Percentiles rank a stretch among this genome's conserved stretches.
Evolutionary conservation across 2,888 invertebrate species (phyloP).

Genomic region (Ptycholaimellus sp.): DNA sequence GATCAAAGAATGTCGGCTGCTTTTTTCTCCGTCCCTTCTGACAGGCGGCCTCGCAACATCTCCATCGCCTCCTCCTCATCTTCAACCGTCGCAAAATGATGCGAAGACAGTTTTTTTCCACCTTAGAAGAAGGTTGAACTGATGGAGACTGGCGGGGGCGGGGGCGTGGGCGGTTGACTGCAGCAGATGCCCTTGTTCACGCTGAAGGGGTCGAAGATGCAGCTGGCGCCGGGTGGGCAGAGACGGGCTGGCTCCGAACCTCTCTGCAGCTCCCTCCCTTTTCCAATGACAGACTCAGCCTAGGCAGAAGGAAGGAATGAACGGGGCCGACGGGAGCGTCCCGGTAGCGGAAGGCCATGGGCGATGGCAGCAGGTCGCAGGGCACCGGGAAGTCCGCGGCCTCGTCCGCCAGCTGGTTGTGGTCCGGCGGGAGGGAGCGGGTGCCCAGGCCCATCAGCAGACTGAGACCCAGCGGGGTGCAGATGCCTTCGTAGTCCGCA

Average conservation of each 20-base stretch:
- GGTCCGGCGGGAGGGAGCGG: constrained; percentile 1
- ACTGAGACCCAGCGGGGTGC: constrained; percentile 8
- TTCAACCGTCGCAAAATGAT: too few species aligned
- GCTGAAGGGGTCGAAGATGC: constrained; percentile 9
- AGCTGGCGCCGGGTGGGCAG: constrained; percentile 8
- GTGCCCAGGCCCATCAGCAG: constrained; percentile 4
- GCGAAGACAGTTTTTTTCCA: too few species aligned
- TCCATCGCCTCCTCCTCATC: too few species aligned
- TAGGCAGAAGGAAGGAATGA: background rate
- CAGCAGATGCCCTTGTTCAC: constrained; percentile 8
- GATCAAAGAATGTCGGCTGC: too few species aligned
- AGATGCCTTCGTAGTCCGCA: constrained; percentile 7
- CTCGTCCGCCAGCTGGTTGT: background rate
- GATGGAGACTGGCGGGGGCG: too few species aligned
- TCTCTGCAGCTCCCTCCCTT: constrained; percentile 1
- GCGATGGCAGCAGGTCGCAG: constrained; percentile 5
- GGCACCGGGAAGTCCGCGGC: constrained; percentile 5
- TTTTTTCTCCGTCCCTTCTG: too few species aligned
- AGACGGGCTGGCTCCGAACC: too few species aligned
- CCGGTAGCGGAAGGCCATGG: background rate
- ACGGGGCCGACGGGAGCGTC: background rate
- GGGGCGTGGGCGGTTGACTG: too few species aligned
- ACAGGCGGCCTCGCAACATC: too few species aligned
- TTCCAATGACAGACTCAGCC: background rate
- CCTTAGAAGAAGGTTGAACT: too few species aligned